Conservation (phyloP, 2,113 vertebrate species). For the Clarias gariepinus region DNA sequence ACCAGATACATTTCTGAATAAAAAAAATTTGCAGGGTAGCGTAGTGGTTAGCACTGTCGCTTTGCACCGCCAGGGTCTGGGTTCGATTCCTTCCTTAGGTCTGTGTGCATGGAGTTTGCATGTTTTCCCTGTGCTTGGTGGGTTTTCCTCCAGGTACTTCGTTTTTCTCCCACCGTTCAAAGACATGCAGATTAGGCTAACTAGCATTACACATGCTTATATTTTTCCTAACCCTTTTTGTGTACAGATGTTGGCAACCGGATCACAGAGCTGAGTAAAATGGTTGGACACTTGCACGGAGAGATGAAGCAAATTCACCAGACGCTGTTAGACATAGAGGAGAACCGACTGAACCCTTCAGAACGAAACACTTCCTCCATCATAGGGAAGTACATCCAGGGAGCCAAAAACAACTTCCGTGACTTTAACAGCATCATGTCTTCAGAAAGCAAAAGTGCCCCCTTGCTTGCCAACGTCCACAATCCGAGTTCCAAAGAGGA, state of each 20-base stretch:
- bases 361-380: slow-evolving; percentile 69
- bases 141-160: no score
- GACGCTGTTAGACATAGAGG: slow-evolving; percentile 55
- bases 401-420: slow-evolving; percentile 83
- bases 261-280: slow-evolving; percentile 84
- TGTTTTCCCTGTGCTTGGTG: no score
- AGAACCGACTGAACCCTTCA: background rate
- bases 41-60: no score
- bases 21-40: no score
- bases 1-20: no score
- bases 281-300: slow-evolving; percentile 71
- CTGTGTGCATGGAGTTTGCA: no score
- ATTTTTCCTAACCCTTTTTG: background rate
- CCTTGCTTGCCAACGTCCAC: slow-evolving; percentile 64
- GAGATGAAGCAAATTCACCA: slow-evolving; percentile 75
- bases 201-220: no score
- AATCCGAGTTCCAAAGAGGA: background rate
- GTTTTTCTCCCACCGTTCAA: no score
- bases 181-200: no score
- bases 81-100: no score
- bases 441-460: slow-evolving; percentile 36
- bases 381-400: slow-evolving; percentile 79
- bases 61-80: no score
- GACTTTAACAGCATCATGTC: slow-evolving; percentile 61
- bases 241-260: slow-evolving; percentile 81